phyloP scores from a whole-genome alignment of 2,797 vertebrate genomes.

The Danio jaintianensis region DNA sequence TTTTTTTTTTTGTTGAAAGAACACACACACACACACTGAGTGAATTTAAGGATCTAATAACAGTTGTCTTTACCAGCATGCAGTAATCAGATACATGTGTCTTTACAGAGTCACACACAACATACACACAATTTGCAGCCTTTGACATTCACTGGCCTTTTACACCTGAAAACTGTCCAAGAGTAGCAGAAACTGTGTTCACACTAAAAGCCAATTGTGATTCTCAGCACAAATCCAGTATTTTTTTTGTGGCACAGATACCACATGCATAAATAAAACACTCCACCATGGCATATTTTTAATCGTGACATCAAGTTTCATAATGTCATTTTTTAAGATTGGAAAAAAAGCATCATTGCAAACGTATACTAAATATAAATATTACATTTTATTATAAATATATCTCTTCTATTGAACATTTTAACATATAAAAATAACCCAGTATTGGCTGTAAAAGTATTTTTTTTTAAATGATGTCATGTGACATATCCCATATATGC shows the following conservation, averaged over 20 bases:
- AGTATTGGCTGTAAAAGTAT: no score
- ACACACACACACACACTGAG: background rate
- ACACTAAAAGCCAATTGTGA: background rate
- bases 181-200: background rate
- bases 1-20: background rate
- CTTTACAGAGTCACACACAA: constrained; percentile 25
- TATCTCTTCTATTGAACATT: no score
- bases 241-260: background rate
- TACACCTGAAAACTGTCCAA: constrained; percentile 11
- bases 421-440: no score
- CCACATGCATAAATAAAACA: background rate
- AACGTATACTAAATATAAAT: no score
- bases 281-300: background rate
- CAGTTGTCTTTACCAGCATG: constrained; percentile 20
- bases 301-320: background rate
- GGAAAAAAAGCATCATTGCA: no score
- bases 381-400: no score
- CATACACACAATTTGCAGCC: constrained; percentile 7
- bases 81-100: constrained; percentile 44
- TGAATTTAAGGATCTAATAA: constrained; percentile 32
- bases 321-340: background rate
- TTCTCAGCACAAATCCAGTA: background rate
- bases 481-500: background rate
- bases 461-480: no score
- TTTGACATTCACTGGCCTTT: constrained; percentile 14